phyloP scores from a whole-genome alignment of 2,888 invertebrate species.

The Teleogryllus oceanicus region DNA sequence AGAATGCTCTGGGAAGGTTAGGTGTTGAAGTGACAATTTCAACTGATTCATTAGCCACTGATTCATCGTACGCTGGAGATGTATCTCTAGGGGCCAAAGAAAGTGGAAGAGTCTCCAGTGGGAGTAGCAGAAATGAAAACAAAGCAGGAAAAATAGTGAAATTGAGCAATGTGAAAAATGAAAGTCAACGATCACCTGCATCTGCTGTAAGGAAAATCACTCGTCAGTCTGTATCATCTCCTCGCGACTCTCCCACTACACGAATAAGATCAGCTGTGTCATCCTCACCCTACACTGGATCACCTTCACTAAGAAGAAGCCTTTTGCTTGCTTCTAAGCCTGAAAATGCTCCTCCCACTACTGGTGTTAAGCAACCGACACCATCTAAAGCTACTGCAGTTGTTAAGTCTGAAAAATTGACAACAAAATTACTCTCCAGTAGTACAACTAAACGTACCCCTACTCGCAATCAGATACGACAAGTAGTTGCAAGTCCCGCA shows the following conservation, averaged over 20 bases:
- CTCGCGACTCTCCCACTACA: constrained; percentile 44
- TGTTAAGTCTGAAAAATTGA: constrained; percentile 25
- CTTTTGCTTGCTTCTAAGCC: constrained; percentile 42
- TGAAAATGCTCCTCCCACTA: constrained; percentile 23
- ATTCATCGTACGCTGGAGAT: constrained; percentile 37
- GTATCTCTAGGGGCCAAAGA: constrained; percentile 19
- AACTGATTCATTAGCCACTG: constrained; percentile 47
- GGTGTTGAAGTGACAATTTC: constrained; percentile 47
- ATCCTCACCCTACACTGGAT: constrained; percentile 44
- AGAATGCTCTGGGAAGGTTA: constrained; percentile 28
- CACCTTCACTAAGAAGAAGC: constrained; percentile 52
- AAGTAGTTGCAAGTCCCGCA: constrained; percentile 28
- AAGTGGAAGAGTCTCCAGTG: neutral
- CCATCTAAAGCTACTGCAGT: neutral
- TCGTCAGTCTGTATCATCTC: constrained; percentile 35
- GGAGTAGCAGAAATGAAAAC: constrained; percentile 11
- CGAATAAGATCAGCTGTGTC: constrained; percentile 30
- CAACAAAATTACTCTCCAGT: constrained; percentile 22
- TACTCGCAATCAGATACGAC: constrained; percentile 24
- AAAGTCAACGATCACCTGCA: constrained; percentile 22
- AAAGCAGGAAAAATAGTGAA: constrained; percentile 23
- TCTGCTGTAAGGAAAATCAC: constrained; percentile 21
- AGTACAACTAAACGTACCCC: constrained; percentile 27
- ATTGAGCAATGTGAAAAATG: constrained; percentile 22
- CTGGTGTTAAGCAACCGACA: neutral